Evolutionary conservation across 92 coral and sea anemone genomes (phyloP).

Genomic region (Montipora capitata): DNA sequence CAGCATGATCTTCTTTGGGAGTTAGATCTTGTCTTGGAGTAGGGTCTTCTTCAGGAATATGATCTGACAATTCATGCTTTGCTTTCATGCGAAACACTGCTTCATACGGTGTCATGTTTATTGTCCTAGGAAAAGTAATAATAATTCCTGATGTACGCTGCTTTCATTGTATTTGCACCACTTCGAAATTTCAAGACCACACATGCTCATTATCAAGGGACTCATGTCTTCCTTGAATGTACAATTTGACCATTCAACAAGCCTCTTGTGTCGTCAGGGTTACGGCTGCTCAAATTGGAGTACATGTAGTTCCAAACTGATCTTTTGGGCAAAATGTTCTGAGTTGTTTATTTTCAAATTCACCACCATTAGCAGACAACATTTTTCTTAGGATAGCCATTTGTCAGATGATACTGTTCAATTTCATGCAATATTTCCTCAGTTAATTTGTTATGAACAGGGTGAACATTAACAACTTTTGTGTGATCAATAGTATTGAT

Average conservation of each 20-base stretch:
- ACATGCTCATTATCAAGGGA: conserved; percentile 25
- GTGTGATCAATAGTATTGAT: conserved; percentile 48
- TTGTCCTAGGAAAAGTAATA: conserved; percentile 27
- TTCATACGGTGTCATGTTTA: conserved; percentile 52
- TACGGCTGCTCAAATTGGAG: conserved; percentile 59
- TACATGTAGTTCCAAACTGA: conserved; percentile 15
- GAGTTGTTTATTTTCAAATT: conserved; percentile 52
- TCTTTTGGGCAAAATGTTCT: conserved; percentile 45
- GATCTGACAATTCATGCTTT: conserved; percentile 21
- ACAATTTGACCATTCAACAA: conserved; percentile 47
- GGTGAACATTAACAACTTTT: conserved; percentile 23
- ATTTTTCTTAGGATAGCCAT: conserved; percentile 61
- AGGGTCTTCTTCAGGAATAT: neutral
- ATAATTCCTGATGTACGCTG: conserved; percentile 21
- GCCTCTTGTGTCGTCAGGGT: conserved; percentile 70
- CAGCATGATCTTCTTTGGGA: neutral
- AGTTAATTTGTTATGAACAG: conserved; percentile 51
- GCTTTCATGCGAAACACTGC: conserved; percentile 51
- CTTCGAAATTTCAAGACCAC: conserved; percentile 20
- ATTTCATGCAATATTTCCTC: conserved; percentile 29
- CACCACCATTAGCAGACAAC: conserved; percentile 52
- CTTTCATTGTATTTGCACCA: conserved; percentile 57
- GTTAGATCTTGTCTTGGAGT: neutral
- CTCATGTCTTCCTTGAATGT: conserved; percentile 50
- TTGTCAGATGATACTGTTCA: conserved; percentile 19